Conservation (phyloP, 2,888 invertebrate genomes). For the Hypomecis punctinalis region DNA sequence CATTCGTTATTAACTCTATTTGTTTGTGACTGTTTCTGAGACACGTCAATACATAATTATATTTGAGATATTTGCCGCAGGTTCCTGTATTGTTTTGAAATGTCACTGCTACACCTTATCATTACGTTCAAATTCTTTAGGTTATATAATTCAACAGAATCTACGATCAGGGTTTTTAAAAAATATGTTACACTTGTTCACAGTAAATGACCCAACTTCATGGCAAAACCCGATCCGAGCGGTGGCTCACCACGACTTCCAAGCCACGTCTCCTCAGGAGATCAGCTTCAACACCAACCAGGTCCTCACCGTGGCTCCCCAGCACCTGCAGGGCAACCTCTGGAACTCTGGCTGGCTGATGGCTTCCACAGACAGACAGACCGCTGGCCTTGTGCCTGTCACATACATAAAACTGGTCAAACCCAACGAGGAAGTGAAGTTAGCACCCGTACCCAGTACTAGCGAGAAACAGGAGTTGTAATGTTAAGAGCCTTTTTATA, state of each 20-base stretch:
- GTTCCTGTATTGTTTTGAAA: too few species aligned
- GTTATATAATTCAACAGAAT: too few species aligned
- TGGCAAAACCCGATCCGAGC: constrained; percentile 89
- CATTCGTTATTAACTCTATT: too few species aligned
- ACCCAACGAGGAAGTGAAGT: constrained; percentile 11
- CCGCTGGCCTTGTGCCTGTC: constrained; percentile 87
- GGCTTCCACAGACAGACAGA: constrained; percentile 84
- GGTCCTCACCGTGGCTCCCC: constrained; percentile 92
- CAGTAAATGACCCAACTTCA: constrained; percentile 87
- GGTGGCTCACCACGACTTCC: constrained; percentile 90
- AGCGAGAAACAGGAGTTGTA: constrained; percentile 4
- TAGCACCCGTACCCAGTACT: background rate
- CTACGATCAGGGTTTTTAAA: too few species aligned
- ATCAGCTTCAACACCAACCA: constrained; percentile 91
- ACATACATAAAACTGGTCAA: constrained; percentile 83
- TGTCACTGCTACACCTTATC: too few species aligned
- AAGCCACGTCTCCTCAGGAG: constrained; percentile 89
- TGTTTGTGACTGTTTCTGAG: too few species aligned
- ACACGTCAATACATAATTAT: too few species aligned
- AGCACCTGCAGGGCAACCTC: constrained; percentile 90
- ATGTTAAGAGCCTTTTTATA: constrained; percentile 3
- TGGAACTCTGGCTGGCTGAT: constrained; percentile 89
- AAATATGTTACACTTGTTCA: background rate
- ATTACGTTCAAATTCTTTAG: too few species aligned
- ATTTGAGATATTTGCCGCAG: too few species aligned